Evolutionary conservation across 2,797 vertebrate genomes (phyloP).

Genomic region (Rhinogobio ventralis): DNA sequence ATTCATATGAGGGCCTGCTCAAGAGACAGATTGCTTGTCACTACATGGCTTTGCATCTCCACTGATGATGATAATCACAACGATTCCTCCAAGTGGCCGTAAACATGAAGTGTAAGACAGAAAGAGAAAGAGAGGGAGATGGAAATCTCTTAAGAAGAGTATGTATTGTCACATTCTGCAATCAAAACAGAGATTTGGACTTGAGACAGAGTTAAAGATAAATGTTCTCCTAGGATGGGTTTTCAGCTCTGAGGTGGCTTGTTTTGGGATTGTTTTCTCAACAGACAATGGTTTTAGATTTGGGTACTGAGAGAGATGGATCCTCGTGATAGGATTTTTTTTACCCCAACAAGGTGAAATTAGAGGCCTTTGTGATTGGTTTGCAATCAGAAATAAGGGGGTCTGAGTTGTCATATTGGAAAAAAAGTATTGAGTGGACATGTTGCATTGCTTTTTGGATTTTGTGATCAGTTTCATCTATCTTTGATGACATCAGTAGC

Average conservation of each 20-base stretch:
- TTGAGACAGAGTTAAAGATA: constrained; percentile 53
- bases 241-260: constrained; percentile 68
- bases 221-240: constrained; percentile 60
- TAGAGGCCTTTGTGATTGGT: constrained; percentile 49
- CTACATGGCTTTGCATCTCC: constrained; percentile 76
- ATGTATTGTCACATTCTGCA: constrained; percentile 75
- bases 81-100: constrained; percentile 76
- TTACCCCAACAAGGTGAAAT: constrained; percentile 37
- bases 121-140: constrained; percentile 50
- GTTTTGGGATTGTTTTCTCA: constrained; percentile 71
- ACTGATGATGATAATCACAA: constrained; percentile 81
- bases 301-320: constrained; percentile 55
- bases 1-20: constrained; percentile 69
- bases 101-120: constrained; percentile 63
- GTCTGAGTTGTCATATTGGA: constrained; percentile 7
- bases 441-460: constrained; percentile 47
- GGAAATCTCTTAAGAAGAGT: constrained; percentile 64
- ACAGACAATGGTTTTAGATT: constrained; percentile 72
- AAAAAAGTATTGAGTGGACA: constrained; percentile 4
- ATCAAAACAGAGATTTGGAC: constrained; percentile 78
- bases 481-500: constrained; percentile 20
- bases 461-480: constrained; percentile 47
- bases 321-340: constrained; percentile 33
- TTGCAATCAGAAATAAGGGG: constrained; percentile 52
- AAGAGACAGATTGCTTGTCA: constrained; percentile 76